These are phyloP conservation scores for Monoplex corrugatus DNA, from an alignment of 2,888 invertebrate species.

Conservation along the genomic window DNA sequence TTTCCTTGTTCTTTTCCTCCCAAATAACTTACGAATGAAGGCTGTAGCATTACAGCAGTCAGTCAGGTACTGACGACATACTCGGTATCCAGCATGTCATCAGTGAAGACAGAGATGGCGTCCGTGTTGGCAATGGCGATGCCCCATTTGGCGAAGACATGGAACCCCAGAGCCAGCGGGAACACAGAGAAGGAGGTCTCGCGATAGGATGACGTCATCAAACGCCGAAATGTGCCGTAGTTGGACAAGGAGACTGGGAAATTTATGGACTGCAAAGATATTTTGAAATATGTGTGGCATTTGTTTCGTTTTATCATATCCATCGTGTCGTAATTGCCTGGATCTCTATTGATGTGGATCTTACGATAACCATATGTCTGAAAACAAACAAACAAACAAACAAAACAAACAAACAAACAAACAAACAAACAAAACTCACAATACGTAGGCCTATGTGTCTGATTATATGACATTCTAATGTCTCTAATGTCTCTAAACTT, in stretches of 20 bases:
- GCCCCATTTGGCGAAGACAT: conserved; percentile 27
- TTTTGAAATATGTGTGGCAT: no score
- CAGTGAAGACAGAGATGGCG: conserved; percentile 37
- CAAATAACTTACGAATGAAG: conserved; percentile 11
- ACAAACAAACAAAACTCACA: no score
- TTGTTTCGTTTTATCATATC: no score
- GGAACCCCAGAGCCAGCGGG: conserved; percentile 18
- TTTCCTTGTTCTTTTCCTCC: background rate
- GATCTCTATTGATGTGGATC: no score
- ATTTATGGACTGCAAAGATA: conserved; percentile 27
- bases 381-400: no score
- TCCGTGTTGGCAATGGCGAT: conserved; percentile 9
- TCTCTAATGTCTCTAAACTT: no score
- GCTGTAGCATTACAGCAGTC: conserved; percentile 28
- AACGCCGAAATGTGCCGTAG: conserved; percentile 32
- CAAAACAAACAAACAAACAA: no score
- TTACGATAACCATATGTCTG: no score
- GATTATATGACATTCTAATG: no score
- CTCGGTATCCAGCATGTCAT: conserved; percentile 15
- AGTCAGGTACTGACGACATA: conserved; percentile 28
- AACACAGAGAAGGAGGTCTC: conserved; percentile 32
- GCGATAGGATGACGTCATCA: conserved; percentile 16
- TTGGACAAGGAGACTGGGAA: background rate
- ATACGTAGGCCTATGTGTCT: no score
- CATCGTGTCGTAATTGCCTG: no score